Evolutionary conservation across 2,888 invertebrate species (phyloP).

Genomic region (Osedax frankpressi): DNA sequence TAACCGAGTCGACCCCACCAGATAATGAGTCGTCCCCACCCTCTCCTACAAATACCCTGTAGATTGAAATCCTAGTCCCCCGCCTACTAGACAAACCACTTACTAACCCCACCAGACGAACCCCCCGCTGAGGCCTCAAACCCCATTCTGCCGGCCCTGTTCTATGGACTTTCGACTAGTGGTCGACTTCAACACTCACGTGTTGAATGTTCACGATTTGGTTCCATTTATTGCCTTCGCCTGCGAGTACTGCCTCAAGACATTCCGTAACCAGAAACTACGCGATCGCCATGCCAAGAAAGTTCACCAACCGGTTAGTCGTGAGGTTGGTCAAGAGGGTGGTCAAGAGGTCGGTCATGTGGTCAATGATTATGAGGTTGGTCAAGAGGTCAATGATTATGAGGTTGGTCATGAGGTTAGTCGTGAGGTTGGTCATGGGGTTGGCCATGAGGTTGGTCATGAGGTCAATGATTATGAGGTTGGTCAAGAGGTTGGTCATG

Average conservation of each 20-base stretch:
- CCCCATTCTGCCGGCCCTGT: constrained; percentile 22
- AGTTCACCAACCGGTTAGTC: constrained; percentile 22
- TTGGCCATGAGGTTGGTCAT: no score
- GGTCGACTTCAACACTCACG: constrained; percentile 22
- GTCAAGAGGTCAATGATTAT: no score
- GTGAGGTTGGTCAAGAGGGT: no score
- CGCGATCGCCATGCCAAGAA: constrained; percentile 26
- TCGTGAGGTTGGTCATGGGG: no score
- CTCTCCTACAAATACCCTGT: neutral
- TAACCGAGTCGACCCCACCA: constrained; percentile 12
- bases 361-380: no score
- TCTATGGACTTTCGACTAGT: constrained; percentile 17
- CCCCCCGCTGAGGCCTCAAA: neutral
- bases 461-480: no score
- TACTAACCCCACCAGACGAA: neutral
- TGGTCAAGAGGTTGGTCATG: no score
- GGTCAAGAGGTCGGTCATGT: no score
- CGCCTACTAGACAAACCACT: neutral
- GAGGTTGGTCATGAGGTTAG: no score
- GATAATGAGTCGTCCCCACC: neutral
- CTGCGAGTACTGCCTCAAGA: constrained; percentile 24
- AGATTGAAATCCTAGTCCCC: neutral
- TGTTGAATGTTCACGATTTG: constrained; percentile 23
- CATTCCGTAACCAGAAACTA: constrained; percentile 22
- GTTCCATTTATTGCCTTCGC: constrained; percentile 21